These are phyloP conservation scores for Dromaius novaehollandiae DNA, from an alignment of 2,113 vertebrate genomes.

Conservation along the genomic window DNA sequence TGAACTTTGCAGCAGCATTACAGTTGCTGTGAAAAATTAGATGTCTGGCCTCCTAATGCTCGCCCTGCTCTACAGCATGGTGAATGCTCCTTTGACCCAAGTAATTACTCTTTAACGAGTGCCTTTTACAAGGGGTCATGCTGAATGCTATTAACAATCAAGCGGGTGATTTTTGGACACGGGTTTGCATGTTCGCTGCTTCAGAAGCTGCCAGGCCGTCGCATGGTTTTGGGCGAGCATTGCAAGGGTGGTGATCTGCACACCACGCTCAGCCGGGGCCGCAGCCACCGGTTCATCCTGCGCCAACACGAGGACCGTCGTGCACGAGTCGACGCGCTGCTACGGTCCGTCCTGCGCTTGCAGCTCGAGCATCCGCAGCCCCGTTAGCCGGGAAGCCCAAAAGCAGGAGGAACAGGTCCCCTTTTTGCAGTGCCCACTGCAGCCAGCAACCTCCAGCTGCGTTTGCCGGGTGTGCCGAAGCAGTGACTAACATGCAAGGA, in stretches of 20 bases:
- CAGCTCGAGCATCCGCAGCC: too few species aligned
- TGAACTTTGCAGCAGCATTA: neutral
- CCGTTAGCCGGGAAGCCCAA: too few species aligned
- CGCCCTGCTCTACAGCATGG: neutral
- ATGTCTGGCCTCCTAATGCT: accelerated
- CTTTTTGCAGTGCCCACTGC: accelerated
- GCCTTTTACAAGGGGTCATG: neutral
- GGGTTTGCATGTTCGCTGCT: accelerated
- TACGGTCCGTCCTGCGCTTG: too few species aligned
- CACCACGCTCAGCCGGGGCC: accelerated
- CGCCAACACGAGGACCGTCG: neutral
- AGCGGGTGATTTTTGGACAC: neutral
- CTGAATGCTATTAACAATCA: accelerated
- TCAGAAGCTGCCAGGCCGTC: neutral
- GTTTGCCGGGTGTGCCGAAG: neutral
- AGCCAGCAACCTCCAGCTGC: neutral
- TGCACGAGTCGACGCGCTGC: too few species aligned
- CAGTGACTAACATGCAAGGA: neutral
- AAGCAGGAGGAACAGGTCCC: neutral
- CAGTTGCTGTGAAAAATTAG: accelerated
- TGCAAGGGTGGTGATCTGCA: too few species aligned
- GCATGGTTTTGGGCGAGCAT: accelerated
- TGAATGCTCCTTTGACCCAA: neutral
- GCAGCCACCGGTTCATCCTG: accelerated
- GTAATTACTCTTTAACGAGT: neutral